These are phyloP conservation scores for Struthio camelus DNA, from an alignment of 2,113 vertebrate species.

Conservation along the genomic window DNA sequence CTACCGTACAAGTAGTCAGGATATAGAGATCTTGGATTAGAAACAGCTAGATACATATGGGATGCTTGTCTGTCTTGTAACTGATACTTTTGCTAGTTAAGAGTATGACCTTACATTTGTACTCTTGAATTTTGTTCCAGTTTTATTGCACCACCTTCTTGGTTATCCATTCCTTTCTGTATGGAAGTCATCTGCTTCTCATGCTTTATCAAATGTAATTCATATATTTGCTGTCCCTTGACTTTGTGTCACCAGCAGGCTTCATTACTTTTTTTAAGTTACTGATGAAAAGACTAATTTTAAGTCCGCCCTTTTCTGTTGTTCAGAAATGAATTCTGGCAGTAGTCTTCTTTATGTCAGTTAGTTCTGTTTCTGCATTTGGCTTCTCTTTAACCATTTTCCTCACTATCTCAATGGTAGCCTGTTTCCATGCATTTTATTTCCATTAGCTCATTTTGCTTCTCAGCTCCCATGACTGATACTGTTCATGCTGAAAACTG, in stretches of 20 bases:
- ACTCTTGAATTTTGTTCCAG: background rate
- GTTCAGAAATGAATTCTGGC: background rate
- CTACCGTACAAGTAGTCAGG: background rate
- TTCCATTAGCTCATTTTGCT: background rate
- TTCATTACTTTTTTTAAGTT: background rate
- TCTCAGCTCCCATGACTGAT: background rate
- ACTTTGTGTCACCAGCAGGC: background rate
- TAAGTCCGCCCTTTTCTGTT: background rate
- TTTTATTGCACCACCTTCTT: background rate
- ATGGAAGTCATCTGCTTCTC: background rate
- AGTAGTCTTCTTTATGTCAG: background rate
- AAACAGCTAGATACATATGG: background rate
- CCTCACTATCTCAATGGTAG: background rate
- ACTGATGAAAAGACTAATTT: background rate
- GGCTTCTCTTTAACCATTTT: background rate
- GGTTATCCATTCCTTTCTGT: background rate
- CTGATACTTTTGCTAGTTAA: background rate
- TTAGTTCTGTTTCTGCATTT: background rate
- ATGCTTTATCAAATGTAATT: background rate
- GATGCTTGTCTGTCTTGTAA: background rate
- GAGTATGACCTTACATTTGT: background rate
- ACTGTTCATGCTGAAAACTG: background rate
- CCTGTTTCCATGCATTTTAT: accelerated
- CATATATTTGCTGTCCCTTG: background rate
- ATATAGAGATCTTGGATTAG: background rate